phyloP scores from a whole-genome alignment of 1,140 invertebrate genomes.

The Drosophila lini region DNA sequence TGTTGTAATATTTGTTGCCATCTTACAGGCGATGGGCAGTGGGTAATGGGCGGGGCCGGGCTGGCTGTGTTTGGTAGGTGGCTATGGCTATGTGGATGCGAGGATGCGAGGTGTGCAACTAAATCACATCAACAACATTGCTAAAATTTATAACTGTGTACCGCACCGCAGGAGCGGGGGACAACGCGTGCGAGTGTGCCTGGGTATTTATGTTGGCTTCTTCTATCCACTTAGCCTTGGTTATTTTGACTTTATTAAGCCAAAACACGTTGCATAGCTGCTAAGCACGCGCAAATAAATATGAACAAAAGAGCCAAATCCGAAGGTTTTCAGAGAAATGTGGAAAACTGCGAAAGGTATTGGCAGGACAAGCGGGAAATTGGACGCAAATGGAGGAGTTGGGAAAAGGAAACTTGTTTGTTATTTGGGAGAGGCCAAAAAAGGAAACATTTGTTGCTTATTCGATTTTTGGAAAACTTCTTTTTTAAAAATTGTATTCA shows the following conservation, averaged over 20 bases:
- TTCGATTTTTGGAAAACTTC: not conserved
- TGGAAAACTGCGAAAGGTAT: not conserved
- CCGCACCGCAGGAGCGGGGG: slow-evolving; percentile 12
- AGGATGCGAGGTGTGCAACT: slow-evolving; percentile 73
- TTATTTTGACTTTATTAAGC: slow-evolving; percentile 82
- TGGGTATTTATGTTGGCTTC: slow-evolving; percentile 72
- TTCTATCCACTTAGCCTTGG: slow-evolving; percentile 76
- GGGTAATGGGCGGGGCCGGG: not conserved
- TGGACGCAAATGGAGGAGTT: not conserved
- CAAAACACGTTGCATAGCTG: slow-evolving; percentile 79
- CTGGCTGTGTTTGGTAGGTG: slow-evolving; percentile 10
- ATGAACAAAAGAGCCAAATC: slow-evolving; percentile 51
- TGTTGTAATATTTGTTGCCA: slow-evolving; percentile 76
- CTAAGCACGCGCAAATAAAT: slow-evolving; percentile 76
- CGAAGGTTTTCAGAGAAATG: slow-evolving; percentile 1
- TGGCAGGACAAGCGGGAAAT: not conserved
- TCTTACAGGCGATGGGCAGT: slow-evolving; percentile 72
- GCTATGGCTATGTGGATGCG: not conserved
- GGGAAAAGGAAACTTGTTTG: not conserved
- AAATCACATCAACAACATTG: slow-evolving; percentile 81
- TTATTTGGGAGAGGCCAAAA: not conserved
- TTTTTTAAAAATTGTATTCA: not conserved
- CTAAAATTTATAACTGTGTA: slow-evolving; percentile 78
- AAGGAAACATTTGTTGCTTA: not conserved
- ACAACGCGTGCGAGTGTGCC: slow-evolving; percentile 19